Percentiles rank a stretch among this genome's conserved stretches.
Evolutionary conservation across 1,140 invertebrate genomes (phyloP).

Genomic region (Anoplolepis gracilipes): DNA sequence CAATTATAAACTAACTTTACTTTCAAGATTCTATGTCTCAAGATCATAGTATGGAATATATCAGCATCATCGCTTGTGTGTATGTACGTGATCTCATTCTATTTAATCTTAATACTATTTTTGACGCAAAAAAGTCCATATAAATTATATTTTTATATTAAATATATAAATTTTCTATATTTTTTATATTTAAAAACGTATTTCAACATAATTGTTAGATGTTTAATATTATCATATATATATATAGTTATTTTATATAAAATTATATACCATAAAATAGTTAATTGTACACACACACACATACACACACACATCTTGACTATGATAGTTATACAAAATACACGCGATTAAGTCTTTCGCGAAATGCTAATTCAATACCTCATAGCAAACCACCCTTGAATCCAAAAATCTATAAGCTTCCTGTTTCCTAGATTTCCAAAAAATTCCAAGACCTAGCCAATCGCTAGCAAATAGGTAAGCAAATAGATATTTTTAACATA

Average conservation of each 20-base stretch:
- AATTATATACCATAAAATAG: background rate
- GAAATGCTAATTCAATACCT: slow-evolving; percentile 40
- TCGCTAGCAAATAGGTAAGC: background rate
- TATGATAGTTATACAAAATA: slow-evolving; percentile 19
- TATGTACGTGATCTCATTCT: background rate
- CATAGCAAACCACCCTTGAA: slow-evolving; percentile 24
- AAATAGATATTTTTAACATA: slow-evolving; percentile 4
- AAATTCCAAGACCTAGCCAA: slow-evolving; percentile 26
- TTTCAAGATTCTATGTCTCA: background rate
- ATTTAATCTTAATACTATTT: background rate
- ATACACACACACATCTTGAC: background rate
- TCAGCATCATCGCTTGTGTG: too few species aligned
- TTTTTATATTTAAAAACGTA: slow-evolving; percentile 1
- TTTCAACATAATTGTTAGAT: background rate
- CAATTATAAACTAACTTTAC: background rate
- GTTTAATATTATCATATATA: background rate
- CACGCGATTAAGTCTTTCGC: background rate
- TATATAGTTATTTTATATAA: background rate
- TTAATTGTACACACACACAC: background rate
- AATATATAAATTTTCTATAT: background rate
- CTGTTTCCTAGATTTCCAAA: slow-evolving; percentile 48
- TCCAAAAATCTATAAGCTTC: slow-evolving; percentile 49
- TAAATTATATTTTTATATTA: background rate
- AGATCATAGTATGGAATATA: background rate
- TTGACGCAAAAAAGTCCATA: background rate